phyloP scores from a whole-genome alignment of 2,113 vertebrate genomes.

The Oryzias melastigma region DNA sequence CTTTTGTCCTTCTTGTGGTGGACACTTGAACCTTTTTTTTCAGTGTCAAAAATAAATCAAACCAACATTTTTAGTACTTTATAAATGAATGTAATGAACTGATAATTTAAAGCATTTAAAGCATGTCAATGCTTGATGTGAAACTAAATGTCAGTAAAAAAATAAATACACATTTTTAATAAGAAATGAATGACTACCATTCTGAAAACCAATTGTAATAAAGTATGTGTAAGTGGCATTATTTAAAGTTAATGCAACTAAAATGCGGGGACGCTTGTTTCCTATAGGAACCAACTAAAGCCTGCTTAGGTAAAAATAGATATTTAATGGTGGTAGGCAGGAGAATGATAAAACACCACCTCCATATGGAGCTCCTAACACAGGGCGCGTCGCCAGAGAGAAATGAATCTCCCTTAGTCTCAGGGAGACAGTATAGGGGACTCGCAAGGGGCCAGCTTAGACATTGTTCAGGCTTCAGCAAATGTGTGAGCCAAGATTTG shows the following conservation, averaged over 20 bases:
- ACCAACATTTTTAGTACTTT: too few species aligned
- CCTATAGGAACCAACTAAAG: slow-evolving; percentile 41
- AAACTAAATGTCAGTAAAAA: too few species aligned
- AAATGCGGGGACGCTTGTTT: slow-evolving; percentile 39
- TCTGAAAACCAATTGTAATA: too few species aligned
- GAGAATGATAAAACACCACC: slow-evolving; percentile 68
- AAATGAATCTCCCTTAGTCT: slow-evolving; percentile 56
- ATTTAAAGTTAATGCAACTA: slow-evolving; percentile 18
- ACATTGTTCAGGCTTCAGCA: slow-evolving; percentile 64
- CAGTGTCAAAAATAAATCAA: too few species aligned
- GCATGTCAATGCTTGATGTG: too few species aligned
- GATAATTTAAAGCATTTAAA: too few species aligned
- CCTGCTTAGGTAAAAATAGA: slow-evolving; percentile 63
- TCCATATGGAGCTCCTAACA: slow-evolving; percentile 58
- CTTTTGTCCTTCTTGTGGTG: too few species aligned
- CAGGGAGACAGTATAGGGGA: slow-evolving; percentile 57
- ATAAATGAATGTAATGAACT: too few species aligned
- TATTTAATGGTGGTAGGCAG: slow-evolving; percentile 62
- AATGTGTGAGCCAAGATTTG: slow-evolving; percentile 63
- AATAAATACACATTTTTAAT: too few species aligned
- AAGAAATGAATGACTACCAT: too few species aligned
- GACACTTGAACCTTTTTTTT: too few species aligned
- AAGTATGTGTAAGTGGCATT: too few species aligned
- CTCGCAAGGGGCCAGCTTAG: slow-evolving; percentile 49
- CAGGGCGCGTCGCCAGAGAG: slow-evolving; percentile 47